A percentile compares a stretch with the other conserved stretches of the same genome.
phyloP scores from a whole-genome alignment of 35 echinoderm and acorn worm genomes.

The Ophiothrix spiculata region DNA sequence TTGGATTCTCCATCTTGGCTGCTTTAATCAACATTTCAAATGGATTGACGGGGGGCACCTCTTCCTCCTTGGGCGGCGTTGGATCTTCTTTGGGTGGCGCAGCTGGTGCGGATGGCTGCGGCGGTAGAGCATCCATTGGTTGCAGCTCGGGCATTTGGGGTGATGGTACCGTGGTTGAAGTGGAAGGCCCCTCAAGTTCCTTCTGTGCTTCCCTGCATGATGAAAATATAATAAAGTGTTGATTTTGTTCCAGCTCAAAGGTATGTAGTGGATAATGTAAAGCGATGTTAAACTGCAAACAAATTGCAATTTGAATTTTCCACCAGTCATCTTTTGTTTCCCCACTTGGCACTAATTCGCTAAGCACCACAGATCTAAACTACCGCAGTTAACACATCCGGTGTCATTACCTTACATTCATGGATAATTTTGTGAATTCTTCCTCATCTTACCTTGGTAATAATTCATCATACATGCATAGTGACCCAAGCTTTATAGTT shows the following conservation, averaged over 20 bases:
- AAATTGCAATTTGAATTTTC: too few relatives aligned
- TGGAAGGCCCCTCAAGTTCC: slow-evolving; percentile 23
- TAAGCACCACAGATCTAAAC: too few relatives aligned
- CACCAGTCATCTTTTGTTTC: too few relatives aligned
- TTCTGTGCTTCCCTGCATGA: slow-evolving; percentile 70
- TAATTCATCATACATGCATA: too few relatives aligned
- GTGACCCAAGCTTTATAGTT: too few relatives aligned
- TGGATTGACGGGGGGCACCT: slow-evolving; percentile 59
- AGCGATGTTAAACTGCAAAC: too few relatives aligned
- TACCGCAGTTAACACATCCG: too few relatives aligned
- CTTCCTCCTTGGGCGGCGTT: background rate
- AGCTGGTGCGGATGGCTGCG: background rate
- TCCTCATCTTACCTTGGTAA: too few relatives aligned
- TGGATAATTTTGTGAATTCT: too few relatives aligned
- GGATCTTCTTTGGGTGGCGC: background rate
- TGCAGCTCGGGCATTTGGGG: background rate
- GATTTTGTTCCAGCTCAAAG: background rate
- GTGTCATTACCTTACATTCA: too few relatives aligned
- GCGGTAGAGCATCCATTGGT: background rate
- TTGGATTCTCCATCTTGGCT: slow-evolving; percentile 83
- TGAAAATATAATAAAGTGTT: background rate
- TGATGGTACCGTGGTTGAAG: background rate
- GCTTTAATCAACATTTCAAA: slow-evolving; percentile 84
- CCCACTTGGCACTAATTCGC: too few relatives aligned
- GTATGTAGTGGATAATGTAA: background rate